phyloP scores from a whole-genome alignment of 2,888 invertebrate species.

The Tenthredo livida region DNA sequence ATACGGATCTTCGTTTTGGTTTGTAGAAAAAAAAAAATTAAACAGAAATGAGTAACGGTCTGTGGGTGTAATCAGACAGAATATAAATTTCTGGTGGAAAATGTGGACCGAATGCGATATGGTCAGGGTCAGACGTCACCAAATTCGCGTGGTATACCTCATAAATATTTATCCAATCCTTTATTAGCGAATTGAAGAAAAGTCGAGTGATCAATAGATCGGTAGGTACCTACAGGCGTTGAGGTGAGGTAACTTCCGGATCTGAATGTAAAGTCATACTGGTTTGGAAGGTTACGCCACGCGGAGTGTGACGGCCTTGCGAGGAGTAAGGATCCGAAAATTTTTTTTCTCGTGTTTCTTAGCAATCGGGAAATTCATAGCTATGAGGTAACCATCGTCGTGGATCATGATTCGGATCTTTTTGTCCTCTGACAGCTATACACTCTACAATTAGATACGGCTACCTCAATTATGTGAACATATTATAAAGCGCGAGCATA shows the following conservation, averaged over 20 bases:
- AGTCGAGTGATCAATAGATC: background rate
- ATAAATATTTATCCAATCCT: background rate
- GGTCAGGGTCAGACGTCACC: background rate
- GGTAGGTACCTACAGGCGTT: background rate
- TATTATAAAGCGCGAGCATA: background rate
- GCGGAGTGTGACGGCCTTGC: slow-evolving; percentile 36
- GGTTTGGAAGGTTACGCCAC: slow-evolving; percentile 24
- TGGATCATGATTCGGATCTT: slow-evolving; percentile 18
- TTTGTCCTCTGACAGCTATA: background rate
- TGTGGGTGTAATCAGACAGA: no score
- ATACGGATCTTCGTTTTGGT: no score
- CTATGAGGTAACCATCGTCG: slow-evolving; percentile 19
- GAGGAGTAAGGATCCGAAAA: slow-evolving; percentile 6
- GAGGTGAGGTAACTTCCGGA: slow-evolving; percentile 19
- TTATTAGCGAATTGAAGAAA: background rate
- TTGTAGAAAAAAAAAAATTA: no score
- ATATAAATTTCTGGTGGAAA: no score
- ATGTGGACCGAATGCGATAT: no score
- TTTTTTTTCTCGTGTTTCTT: slow-evolving; percentile 22
- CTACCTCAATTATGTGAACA: background rate
- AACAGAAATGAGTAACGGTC: no score
- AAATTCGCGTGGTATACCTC: background rate
- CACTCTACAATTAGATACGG: background rate
- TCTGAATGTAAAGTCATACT: background rate
- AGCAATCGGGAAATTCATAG: background rate